Evolutionary conservation across 2,888 invertebrate genomes (phyloP).

Genomic region (Drosophila helvetica): DNA sequence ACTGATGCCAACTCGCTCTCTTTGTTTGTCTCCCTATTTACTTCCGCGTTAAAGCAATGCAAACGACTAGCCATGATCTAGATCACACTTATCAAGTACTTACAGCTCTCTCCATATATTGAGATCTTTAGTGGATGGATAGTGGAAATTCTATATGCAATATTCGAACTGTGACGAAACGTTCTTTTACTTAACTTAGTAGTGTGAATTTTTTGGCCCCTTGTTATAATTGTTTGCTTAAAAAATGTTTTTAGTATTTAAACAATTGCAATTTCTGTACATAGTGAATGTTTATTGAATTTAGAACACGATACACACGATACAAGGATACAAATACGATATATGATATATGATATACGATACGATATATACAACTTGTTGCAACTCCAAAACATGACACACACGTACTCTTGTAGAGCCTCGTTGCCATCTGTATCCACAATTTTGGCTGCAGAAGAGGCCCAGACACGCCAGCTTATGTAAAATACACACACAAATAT

Average conservation of each 20-base stretch:
- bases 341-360: slow-evolving; percentile 9
- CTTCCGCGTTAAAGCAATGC: slow-evolving; percentile 33
- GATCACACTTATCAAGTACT: slow-evolving; percentile 19
- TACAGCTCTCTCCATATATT: slow-evolving; percentile 27
- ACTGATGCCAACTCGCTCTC: slow-evolving; percentile 49
- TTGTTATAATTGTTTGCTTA: slow-evolving; percentile 70
- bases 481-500: slow-evolving; percentile 50
- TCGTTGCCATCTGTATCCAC: slow-evolving; percentile 4
- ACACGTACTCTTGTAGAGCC: slow-evolving; percentile 27
- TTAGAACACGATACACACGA: slow-evolving; percentile 20
- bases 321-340: slow-evolving; percentile 19
- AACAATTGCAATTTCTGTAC: slow-evolving; percentile 59
- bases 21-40: slow-evolving; percentile 30
- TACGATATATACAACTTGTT: slow-evolving; percentile 34
- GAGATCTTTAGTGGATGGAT: background rate
- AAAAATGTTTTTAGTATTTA: slow-evolving; percentile 42
- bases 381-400: slow-evolving; percentile 12
- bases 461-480: slow-evolving; percentile 27
- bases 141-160: slow-evolving; percentile 55
- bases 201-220: slow-evolving; percentile 52
- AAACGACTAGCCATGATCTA: slow-evolving; percentile 4
- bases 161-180: slow-evolving; percentile 67
- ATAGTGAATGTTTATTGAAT: slow-evolving; percentile 71
- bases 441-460: slow-evolving; percentile 37
- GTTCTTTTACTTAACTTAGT: slow-evolving; percentile 40